Conservation (phyloP, 2,888 invertebrate species). For the Bimastos eiseni region DNA sequence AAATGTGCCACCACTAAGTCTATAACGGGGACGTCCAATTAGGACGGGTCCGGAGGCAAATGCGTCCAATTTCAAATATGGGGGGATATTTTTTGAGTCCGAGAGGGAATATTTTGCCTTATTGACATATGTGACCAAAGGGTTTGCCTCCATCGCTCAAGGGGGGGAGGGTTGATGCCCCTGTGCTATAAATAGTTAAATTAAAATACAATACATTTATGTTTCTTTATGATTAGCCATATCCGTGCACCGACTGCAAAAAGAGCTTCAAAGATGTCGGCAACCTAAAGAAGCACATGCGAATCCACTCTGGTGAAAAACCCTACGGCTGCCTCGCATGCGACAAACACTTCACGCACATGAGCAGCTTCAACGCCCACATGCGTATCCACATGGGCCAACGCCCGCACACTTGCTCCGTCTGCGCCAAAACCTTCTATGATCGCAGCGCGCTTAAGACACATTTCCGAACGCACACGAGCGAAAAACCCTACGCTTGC, state of each 20-base stretch:
- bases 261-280: slow-evolving; percentile 20
- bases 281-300: slow-evolving; percentile 23
- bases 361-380: slow-evolving; percentile 90
- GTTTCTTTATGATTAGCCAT: not conserved
- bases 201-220: not conserved
- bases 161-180: too few relatives aligned
- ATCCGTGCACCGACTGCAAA: slow-evolving; percentile 3
- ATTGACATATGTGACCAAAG: too few relatives aligned
- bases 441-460: slow-evolving; percentile 94
- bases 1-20: too few relatives aligned
- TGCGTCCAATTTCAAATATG: too few relatives aligned
- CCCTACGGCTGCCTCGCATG: slow-evolving; percentile 94
- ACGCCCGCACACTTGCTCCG: slow-evolving; percentile 89
- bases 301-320: slow-evolving; percentile 76
- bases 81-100: too few relatives aligned
- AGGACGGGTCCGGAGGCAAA: too few relatives aligned
- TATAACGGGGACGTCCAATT: too few relatives aligned
- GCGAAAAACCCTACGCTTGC: slow-evolving; percentile 95
- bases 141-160: too few relatives aligned
- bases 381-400: slow-evolving; percentile 92
- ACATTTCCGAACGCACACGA: slow-evolving; percentile 90
- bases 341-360: slow-evolving; percentile 92
- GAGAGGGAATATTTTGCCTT: too few relatives aligned
- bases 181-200: too few relatives aligned
- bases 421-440: slow-evolving; percentile 91